Percentiles rank a stretch among this genome's conserved stretches.
Conservation (phyloP, 2,113 vertebrate genomes). For the Oncorhynchus tshawytscha region DNA sequence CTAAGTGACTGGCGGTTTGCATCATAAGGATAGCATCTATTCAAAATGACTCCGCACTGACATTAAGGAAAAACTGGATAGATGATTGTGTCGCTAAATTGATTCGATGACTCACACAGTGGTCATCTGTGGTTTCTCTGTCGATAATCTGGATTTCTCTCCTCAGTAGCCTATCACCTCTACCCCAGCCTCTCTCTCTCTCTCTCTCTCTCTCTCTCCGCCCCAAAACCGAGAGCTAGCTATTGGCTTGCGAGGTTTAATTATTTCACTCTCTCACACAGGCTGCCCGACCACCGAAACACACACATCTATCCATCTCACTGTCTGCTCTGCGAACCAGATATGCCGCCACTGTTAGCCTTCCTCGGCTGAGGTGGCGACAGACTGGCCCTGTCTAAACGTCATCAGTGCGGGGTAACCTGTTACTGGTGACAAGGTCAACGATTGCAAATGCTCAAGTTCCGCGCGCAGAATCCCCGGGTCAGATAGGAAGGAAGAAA, state of each 20-base stretch:
- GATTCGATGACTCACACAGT: neutral
- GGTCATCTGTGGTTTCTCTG: neutral
- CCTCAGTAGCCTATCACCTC: neutral
- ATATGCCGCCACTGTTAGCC: slow-evolving; percentile 23
- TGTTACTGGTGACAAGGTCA: slow-evolving; percentile 22
- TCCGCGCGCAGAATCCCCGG: slow-evolving; percentile 50
- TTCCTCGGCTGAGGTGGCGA: slow-evolving; percentile 7
- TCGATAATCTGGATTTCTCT: neutral
- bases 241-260: slow-evolving; percentile 40
- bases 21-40: too few species aligned
- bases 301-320: slow-evolving; percentile 32
- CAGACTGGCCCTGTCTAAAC: neutral
- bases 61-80: neutral
- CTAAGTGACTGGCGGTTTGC: too few species aligned
- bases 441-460: slow-evolving; percentile 49
- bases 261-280: slow-evolving; percentile 17
- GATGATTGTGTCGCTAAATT: neutral
- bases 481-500: slow-evolving; percentile 39
- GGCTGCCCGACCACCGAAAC: slow-evolving; percentile 27
- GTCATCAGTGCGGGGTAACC: slow-evolving; percentile 24
- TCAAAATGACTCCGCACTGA: neutral
- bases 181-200: too few species aligned
- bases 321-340: slow-evolving; percentile 45
- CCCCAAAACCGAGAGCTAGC: neutral
- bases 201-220: slow-evolving; percentile 2